Percentiles rank a stretch among this genome's conserved stretches.
Conservation (phyloP, 2,113 vertebrate genomes). For the Lamprotornis superbus region DNA sequence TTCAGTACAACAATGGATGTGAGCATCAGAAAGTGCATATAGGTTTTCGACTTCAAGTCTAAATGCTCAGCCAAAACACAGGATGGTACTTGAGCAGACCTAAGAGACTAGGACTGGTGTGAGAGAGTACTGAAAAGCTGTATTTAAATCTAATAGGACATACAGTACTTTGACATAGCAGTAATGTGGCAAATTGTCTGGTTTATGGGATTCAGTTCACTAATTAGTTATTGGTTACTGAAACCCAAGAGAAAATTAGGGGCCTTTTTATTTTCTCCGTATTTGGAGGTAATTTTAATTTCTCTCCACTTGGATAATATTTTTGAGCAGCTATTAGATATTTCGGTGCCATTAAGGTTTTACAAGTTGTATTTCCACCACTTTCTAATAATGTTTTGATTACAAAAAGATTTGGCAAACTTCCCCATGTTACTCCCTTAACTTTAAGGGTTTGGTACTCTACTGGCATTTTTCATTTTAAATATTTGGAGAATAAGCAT, state of each 20-base stretch:
- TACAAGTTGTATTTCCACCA: not conserved
- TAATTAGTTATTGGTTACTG: not conserved
- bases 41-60: not conserved
- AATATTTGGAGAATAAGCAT: not conserved
- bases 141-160: not conserved
- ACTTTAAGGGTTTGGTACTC: not conserved
- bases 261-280: not conserved
- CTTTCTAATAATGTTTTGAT: not conserved
- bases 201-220: not conserved
- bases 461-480: not conserved
- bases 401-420: not conserved
- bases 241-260: not conserved
- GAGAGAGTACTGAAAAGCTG: not conserved
- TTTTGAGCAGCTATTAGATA: not conserved
- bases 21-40: not conserved
- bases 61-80: not conserved
- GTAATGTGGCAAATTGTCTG: not conserved
- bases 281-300: not conserved
- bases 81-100: not conserved
- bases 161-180: not conserved
- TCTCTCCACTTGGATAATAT: not conserved
- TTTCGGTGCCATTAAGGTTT: not conserved
- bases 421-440: not conserved
- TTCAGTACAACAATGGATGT: not conserved
- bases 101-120: not conserved